Base-by-base conservation (phyloP, 1,140 invertebrate genomes). In the Drosophila sucinea region DNA sequence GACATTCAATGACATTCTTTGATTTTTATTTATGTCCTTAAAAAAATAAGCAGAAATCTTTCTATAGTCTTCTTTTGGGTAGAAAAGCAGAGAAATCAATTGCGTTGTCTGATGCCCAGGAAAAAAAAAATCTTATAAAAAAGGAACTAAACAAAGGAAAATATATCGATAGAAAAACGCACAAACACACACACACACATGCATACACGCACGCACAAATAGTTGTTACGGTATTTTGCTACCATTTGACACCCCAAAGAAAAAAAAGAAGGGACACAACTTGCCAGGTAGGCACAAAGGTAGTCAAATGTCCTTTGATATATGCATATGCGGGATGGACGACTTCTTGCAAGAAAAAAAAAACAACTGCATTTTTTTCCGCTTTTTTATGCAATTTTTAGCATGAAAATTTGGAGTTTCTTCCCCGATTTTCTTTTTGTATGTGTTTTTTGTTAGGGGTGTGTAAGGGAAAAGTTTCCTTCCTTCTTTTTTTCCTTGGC, bases 361-460 rank as follows among this genome's bases (percentile, higher is more conserved):
- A 51, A 51, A 25, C 44, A 51, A 51, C 44, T 51, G 44, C 44
- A 51, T 67, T 78, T 72, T 74, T 83, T 73, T 70, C 67, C 79
- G 60, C 63, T 68, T 76, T 87, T 87, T 87, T 89, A 86, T 86
- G 79, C 84, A 86, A 77, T 86, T 86, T 86, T 86, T 89, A 77
- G 77, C 73, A 87, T 87, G 79, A 76, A 86, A 79, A 87, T 82
- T 73, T 76, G 60, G 23, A 61, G 58, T 77, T 81, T 64, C 65
- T 60, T 63, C 57, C 51, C 33, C 11, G 23, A 4, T 55, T 69
- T 55, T 56, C 17, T 7, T 47, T 23, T 41, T 54, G 23, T 66
- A 25, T 5, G 7, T 11, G 6, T 56, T 8, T 27, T 51, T 63
- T 35, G 41, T 56, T 41, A 72, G 74, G 75, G 75, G 75, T 77